Evolutionary conservation across 37 sponge, comb jelly and placozoan species (phyloP), one percentile per base, ranked within the genome.

Genomic region (Beroe ovata): DNA sequence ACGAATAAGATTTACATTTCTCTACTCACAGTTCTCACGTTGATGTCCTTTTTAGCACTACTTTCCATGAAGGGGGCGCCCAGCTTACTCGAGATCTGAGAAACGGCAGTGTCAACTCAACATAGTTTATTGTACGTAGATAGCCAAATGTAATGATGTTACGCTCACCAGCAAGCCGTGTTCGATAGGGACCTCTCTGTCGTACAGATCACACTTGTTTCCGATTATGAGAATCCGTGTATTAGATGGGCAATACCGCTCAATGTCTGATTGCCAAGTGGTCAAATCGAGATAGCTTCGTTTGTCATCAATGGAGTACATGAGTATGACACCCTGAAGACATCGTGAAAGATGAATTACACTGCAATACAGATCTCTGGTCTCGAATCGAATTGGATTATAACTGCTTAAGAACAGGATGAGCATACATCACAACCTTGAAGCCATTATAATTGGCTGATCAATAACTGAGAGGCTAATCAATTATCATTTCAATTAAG

Each of bases 51-150:
- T 36, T 77, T 77, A 40, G 84, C 84, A 40, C 84, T 77, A 25
- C 84, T 77, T 54, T 77, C 84, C 84, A 77, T 77, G 54, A 77
- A 77, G 21, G 84, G 84, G 54, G 84, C 84, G 1, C 54, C 54
- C 8, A 77, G 84, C 28, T 54, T 8, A 29, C 84, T 77, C 14
- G 84, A 77, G 19, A 62, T 25, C 63, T 62, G 29, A 25, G 19
- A 25, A 16, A 62, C 16, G 59, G 18, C 18, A 58, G 18, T 58
- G 16, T 19, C 11, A 18, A 18, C 16, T 58, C 59, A 58, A 58
- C 11, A 58, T 58, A 58, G 11, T 58, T 11, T 19, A 58, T 58
- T 58, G 59, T 19, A 11, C 11, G 18, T 18, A 58, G 59, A 58
- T 18, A 19, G 59, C n/a, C n/a, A n/a, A n/a, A n/a, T n/a, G n/a